Evolutionary conservation across 2,888 invertebrate genomes (phyloP).

Genomic region (Diarsia rubi): DNA sequence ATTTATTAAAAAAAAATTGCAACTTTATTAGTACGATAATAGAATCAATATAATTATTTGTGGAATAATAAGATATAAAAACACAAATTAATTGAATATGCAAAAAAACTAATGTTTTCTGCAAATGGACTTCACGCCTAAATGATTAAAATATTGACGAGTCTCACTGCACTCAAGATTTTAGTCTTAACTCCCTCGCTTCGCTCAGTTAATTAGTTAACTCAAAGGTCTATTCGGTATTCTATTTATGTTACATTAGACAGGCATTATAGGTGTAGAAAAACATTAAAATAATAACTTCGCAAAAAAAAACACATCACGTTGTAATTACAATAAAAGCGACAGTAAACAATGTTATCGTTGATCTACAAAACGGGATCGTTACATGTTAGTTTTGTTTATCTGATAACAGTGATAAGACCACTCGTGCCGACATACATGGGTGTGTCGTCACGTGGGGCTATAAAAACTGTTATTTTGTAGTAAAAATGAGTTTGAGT

Average conservation of each 20-base stretch:
- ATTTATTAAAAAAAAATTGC: no score
- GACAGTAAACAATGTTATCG: conserved; percentile 42
- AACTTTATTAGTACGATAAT: no score
- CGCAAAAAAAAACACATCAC: not conserved
- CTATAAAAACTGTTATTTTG: not conserved
- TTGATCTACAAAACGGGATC: not conserved
- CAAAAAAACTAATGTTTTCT: not conserved
- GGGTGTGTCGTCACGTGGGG: not conserved
- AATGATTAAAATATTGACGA: not conserved
- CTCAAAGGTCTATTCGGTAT: not conserved
- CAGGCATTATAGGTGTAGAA: not conserved
- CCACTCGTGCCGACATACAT: not conserved
- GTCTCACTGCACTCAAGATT: not conserved
- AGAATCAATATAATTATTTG: no score
- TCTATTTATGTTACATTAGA: not conserved
- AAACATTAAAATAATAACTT: not conserved
- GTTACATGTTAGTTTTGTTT: conserved; percentile 5
- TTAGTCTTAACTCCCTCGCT: not conserved
- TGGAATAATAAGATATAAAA: no score
- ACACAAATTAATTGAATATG: no score
- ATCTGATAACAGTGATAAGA: conserved; percentile 26
- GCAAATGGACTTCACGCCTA: not conserved
- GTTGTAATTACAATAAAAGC: not conserved
- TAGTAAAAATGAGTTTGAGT: not conserved
- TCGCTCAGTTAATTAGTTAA: no score